Evolutionary conservation across 2,797 vertebrate species (phyloP), one percentile per base, ranked within the genome.

Genomic region (Chelon labrosus): DNA sequence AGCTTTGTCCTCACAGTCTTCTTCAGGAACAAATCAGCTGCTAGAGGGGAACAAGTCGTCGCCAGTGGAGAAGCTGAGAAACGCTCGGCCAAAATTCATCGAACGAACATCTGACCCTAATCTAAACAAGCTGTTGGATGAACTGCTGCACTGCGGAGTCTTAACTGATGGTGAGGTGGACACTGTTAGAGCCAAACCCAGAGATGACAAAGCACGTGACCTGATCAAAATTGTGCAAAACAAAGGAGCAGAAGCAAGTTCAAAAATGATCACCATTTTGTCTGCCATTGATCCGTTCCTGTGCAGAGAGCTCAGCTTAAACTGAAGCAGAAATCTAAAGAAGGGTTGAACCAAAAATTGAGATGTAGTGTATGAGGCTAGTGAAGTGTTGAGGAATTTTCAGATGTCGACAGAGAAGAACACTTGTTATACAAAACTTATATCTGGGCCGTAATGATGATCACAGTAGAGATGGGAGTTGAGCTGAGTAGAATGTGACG

Each of bases 81-180:
- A 0, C 0, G 4, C n/a, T 37, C 65, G 55, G 1, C 0, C 16
- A 1, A 5, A 25, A 0, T 74, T 79, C 0, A 1, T 74, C 0
- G 9, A 50, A 6, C 5, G 42, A 41, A 55, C 51, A 20, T 65
- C 70, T n/a, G 0, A 17, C 44, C 65, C 77, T 0, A 42, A 65
- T 39, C 61, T 79, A 11, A 11, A 70, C 55, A 27, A 65, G 1
- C n/a, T 79, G 61, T 50, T 79, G 65, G 65, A 56, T n/a, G 50
- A 59, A 35, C 70, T 79, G 53, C 50, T 44, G 50, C 25, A 2
- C 11, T 7, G 0, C 11, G 3, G 16, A 5, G 47, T 78, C 17
- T 3, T 78, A 1, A 58, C 14, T 11, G 75, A 73, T 11, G 35
- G n/a, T 10, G 76, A 79, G 54, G 16, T 1, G 0, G 47, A 69